A percentile compares a stretch with the other conserved stretches of the same genome.
Evolutionary conservation across 2,888 invertebrate species (phyloP).

Genomic region (Raillietiella orientalis): DNA sequence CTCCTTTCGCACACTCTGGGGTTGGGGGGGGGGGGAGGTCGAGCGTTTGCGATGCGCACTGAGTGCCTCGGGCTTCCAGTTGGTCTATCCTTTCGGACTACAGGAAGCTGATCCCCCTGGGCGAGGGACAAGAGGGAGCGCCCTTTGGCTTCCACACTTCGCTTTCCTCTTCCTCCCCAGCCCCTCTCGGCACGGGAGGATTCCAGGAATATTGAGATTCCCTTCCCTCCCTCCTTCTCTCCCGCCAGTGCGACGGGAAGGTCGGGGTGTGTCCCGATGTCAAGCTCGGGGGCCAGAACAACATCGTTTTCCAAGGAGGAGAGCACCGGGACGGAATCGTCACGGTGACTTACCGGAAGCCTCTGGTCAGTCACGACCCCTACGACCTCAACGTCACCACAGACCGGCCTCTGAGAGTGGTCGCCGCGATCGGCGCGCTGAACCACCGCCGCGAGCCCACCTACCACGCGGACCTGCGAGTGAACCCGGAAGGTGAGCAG

Average conservation of each 20-base stretch:
- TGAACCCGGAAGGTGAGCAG: background rate
- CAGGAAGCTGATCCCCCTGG: background rate
- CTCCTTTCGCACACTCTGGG: constrained; percentile 6
- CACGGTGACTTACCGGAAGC: constrained; percentile 39
- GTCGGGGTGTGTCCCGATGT: constrained; percentile 58
- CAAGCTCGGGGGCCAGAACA: constrained; percentile 41
- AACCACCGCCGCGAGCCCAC: constrained; percentile 48
- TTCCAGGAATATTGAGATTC: background rate
- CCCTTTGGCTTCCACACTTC: background rate
- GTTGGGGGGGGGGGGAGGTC: constrained; percentile 5
- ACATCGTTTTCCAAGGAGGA: constrained; percentile 37
- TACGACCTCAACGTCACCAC: constrained; percentile 21
- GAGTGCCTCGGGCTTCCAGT: too few relatives aligned
- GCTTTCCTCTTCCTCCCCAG: background rate
- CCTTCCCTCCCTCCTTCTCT: constrained; percentile 1
- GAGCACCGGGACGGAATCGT: constrained; percentile 44
- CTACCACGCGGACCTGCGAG: constrained; percentile 28
- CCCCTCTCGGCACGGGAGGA: background rate
- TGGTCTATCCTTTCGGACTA: too few relatives aligned
- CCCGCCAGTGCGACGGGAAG: constrained; percentile 38
- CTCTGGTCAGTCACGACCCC: constrained; percentile 15
- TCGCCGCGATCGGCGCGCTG: constrained; percentile 58
- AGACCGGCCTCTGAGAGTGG: constrained; percentile 35
- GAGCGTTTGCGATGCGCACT: too few relatives aligned
- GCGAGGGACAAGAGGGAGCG: background rate